Evolutionary conservation across 2,113 vertebrate genomes (phyloP).

Genomic region (Zapus hudsonius): DNA sequence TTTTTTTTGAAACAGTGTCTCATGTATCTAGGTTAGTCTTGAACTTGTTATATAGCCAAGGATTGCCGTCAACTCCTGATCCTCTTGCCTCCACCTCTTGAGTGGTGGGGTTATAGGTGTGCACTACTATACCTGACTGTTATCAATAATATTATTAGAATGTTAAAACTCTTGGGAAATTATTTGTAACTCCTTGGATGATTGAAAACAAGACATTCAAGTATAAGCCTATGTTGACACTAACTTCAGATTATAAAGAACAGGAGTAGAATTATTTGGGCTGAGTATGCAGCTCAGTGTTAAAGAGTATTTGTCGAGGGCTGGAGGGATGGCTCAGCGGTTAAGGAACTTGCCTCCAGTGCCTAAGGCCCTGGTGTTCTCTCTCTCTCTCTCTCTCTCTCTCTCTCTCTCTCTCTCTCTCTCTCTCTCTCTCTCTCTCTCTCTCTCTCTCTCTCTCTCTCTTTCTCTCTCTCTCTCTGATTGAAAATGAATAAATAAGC

Average conservation of each 20-base stretch:
- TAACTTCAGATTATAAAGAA: not conserved
- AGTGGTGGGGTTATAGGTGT: not conserved
- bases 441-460: too few relatives aligned
- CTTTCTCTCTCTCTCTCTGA: too few relatives aligned
- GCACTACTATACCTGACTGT: not conserved
- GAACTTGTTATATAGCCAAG: not conserved
- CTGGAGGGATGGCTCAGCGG: too few relatives aligned
- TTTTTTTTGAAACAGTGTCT: not conserved
- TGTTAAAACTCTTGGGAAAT: not conserved
- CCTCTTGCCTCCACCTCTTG: not conserved
- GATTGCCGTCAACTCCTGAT: not conserved
- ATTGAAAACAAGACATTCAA: not conserved
- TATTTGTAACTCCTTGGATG: not conserved
- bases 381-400: too few relatives aligned
- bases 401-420: too few relatives aligned
- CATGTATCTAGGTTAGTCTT: too few relatives aligned
- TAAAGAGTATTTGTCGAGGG: too few relatives aligned
- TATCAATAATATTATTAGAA: not conserved
- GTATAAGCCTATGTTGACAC: not conserved
- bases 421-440: too few relatives aligned
- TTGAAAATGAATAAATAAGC: too few relatives aligned
- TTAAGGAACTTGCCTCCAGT: too few relatives aligned
- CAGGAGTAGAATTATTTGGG: not conserved
- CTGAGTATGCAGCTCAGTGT: not conserved
- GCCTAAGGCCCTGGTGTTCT: too few relatives aligned